Percentiles rank a stretch among this genome's conserved stretches.
phyloP scores from a whole-genome alignment of 2,888 invertebrate species.

The Pristionchus maxplancki region DNA sequence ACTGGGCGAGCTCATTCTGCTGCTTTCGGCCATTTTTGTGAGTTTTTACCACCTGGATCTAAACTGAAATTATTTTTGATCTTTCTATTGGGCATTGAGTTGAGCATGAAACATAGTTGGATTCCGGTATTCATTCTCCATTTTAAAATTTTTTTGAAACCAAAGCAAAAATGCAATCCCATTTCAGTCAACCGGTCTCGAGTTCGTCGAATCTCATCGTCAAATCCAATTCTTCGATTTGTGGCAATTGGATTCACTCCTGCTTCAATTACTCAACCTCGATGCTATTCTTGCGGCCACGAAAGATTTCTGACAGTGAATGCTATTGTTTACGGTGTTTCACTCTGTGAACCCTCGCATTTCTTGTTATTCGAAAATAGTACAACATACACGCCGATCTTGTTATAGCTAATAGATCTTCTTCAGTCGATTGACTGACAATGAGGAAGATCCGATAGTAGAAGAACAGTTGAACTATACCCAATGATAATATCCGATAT shows the following conservation, averaged over 20 bases:
- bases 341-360: background rate
- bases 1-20: constrained; percentile 70
- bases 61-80: background rate
- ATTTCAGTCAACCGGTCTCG: constrained; percentile 73
- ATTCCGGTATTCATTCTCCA: too few relatives aligned
- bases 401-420: background rate
- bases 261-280: constrained; percentile 71
- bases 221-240: constrained; percentile 74
- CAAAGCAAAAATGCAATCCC: too few relatives aligned
- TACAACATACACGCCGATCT: background rate
- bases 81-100: background rate
- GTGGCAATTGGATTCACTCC: constrained; percentile 71
- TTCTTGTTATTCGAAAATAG: too few relatives aligned
- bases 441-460: background rate
- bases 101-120: background rate
- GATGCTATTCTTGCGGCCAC: constrained; percentile 58
- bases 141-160: too few relatives aligned
- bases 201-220: constrained; percentile 75
- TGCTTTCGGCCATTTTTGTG: constrained; percentile 74
- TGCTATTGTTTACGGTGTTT: background rate
- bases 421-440: too few relatives aligned
- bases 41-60: constrained; percentile 48
- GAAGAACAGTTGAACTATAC: background rate
- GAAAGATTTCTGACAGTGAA: constrained; percentile 38
- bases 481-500: background rate